Evolutionary conservation across 2,113 vertebrate genomes (phyloP).

Genomic region (Psittacara wagleri): DNA sequence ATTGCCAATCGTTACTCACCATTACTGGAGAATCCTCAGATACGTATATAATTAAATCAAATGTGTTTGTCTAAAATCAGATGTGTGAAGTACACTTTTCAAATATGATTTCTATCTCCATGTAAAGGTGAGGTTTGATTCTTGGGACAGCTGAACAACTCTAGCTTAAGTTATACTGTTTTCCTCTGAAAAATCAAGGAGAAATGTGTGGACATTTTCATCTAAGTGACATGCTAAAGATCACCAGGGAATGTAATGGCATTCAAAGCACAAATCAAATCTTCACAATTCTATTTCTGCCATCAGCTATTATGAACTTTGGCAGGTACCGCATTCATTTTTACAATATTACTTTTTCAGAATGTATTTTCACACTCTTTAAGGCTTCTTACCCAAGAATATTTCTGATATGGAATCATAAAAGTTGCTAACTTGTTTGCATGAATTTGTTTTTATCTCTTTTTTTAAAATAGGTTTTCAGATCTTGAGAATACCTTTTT

Average conservation of each 20-base stretch:
- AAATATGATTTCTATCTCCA: background rate
- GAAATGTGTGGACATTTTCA: background rate
- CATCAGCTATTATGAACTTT: background rate
- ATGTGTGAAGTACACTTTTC: background rate
- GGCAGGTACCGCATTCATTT: background rate
- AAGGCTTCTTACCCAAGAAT: background rate
- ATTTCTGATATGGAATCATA: background rate
- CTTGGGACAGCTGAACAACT: background rate
- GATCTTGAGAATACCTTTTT: background rate
- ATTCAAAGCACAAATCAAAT: background rate
- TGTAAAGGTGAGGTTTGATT: background rate
- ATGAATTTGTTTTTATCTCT: background rate
- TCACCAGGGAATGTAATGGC: background rate
- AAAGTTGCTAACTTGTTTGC: background rate
- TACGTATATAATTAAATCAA: background rate
- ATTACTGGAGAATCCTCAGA: background rate
- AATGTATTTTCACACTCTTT: background rate
- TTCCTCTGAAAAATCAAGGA: background rate
- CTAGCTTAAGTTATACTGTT: background rate
- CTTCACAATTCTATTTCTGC: background rate
- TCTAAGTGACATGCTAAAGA: background rate
- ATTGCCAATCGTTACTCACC: background rate
- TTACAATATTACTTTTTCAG: background rate
- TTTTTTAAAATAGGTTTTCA: background rate
- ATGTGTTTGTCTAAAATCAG: background rate